Percentiles rank a stretch among this genome's conserved stretches.
These are phyloP conservation scores for Chaetogeoica ovagalla DNA, from an alignment of 2,888 invertebrate genomes.

Conservation along the genomic window DNA sequence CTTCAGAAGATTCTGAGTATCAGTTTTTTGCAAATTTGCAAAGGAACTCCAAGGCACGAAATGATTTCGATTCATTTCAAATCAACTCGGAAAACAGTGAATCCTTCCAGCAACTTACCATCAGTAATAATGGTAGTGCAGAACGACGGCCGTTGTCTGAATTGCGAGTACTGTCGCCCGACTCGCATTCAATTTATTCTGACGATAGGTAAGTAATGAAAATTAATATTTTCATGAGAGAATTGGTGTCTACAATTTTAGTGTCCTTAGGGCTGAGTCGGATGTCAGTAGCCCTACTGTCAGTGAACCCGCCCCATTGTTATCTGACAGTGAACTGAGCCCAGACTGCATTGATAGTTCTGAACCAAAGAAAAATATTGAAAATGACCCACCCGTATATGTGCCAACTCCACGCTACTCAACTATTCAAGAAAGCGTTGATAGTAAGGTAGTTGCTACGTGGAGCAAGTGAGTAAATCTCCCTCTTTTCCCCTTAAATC, in stretches of 20 bases:
- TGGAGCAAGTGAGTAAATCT: constrained; percentile 46
- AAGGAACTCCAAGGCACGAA: constrained; percentile 25
- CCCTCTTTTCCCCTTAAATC: not conserved
- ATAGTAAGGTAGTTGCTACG: constrained; percentile 12
- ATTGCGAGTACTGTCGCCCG: constrained; percentile 30
- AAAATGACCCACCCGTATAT: constrained; percentile 47
- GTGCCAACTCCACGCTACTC: constrained; percentile 49
- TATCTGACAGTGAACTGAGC: constrained; percentile 40
- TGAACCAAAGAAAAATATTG: constrained; percentile 51
- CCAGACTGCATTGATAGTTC: constrained; percentile 49
- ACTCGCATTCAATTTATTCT: constrained; percentile 34
- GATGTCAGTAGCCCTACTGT: constrained; percentile 38
- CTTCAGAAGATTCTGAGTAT: constrained; percentile 19
- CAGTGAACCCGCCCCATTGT: constrained; percentile 39
- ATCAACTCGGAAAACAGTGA: constrained; percentile 34
- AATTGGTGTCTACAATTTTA: not conserved
- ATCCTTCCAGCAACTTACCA: constrained; percentile 20
- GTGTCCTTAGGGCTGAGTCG: constrained; percentile 24
- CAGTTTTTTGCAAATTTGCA: constrained; percentile 42
- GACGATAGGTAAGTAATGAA: constrained; percentile 35
- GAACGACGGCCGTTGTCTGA: constrained; percentile 43
- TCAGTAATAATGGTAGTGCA: constrained; percentile 43
- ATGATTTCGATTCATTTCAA: constrained; percentile 37
- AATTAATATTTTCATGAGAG: not conserved
- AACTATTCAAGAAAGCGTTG: constrained; percentile 21